Base-by-base conservation (phyloP, 1,140 invertebrate genomes). In the Caenorhabditis latens region DNA sequence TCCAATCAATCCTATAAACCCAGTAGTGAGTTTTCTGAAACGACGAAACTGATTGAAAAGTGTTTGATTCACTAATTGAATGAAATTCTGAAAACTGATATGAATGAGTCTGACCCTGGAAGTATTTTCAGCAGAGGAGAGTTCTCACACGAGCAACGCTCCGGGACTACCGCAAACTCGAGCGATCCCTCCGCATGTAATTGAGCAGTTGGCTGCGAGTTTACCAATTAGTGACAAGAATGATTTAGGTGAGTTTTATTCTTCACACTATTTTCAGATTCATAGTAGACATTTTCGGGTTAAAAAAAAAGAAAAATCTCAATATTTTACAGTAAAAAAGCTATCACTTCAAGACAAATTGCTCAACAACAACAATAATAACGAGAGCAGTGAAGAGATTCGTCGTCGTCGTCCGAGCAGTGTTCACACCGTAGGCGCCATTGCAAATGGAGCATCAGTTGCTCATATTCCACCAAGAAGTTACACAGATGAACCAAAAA, bases 121-220 rank as follows among this genome's bases (percentile, higher is more conserved):
- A 14, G 7, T 48, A 55, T 5, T 87, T 87, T 83, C 57, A 87
- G 86, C 86, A 9, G 86, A 87, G 86, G 86, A 87, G 86, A 87
- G 79, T 53, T 87, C 86, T 58, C 79, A 83, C 82, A 58, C 53
- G 57, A 87, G 82, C 57, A 84, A 82, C 48, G 82, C 86, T 43
- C 55, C 79, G 79, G 71, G n/a, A 71, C 79, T 24, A 43, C 42
- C 24, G 43, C 79, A 55, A 58, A 61, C 79, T 65, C 61, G 71
- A 79, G 71, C 71, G 71, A 79, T 71, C 55, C 57, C 75, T 46
- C 86, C 79, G 48, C 55, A 83, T 65, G 84, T 57, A 82, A 83
- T 83, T 83, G 86, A 87, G 40, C 58, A 83, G n/a, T 55, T 63
- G 61, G 84, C 57, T 21, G 84, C 61, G 6, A 65, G 57, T 65